Conservation (phyloP, 2,888 invertebrate genomes). For the Himalopsyche kuldschensis region DNA sequence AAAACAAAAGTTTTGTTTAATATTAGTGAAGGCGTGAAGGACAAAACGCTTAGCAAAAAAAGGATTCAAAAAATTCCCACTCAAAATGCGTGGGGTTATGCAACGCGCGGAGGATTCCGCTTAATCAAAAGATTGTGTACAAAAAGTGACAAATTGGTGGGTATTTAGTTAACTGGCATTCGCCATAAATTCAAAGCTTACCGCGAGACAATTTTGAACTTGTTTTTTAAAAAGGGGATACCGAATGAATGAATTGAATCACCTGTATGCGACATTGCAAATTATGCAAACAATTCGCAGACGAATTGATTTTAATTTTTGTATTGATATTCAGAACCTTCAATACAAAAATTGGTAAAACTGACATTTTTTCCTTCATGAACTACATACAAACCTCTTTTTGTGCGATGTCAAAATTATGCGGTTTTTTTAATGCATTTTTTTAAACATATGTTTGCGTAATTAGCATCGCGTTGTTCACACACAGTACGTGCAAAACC, state of each 20-base stretch:
- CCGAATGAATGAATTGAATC: not conserved
- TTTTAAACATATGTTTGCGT: too few relatives aligned
- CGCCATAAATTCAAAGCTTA: not conserved
- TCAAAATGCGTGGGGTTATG: not conserved
- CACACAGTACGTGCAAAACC: too few relatives aligned
- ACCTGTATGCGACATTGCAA: not conserved
- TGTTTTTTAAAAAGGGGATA: not conserved
- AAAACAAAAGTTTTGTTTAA: not conserved
- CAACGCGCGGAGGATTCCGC: not conserved
- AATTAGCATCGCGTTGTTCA: too few relatives aligned
- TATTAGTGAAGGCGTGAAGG: not conserved
- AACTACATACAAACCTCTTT: too few relatives aligned
- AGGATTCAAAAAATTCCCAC: not conserved
- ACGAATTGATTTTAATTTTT: too few relatives aligned
- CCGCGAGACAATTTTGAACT: not conserved
- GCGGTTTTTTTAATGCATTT: too few relatives aligned
- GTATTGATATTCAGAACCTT: too few relatives aligned
- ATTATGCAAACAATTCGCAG: not conserved
- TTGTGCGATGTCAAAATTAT: too few relatives aligned
- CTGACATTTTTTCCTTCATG: too few relatives aligned
- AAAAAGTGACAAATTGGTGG: not conserved
- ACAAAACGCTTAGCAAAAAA: not conserved
- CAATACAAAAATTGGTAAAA: too few relatives aligned
- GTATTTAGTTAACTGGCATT: not conserved
- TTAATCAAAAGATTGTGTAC: not conserved